A percentile compares a stretch with the other conserved stretches of the same genome.
These are phyloP conservation scores for Sebastes melanostomus DNA, from an alignment of 2,797 vertebrate genomes.

Conservation along the genomic window DNA sequence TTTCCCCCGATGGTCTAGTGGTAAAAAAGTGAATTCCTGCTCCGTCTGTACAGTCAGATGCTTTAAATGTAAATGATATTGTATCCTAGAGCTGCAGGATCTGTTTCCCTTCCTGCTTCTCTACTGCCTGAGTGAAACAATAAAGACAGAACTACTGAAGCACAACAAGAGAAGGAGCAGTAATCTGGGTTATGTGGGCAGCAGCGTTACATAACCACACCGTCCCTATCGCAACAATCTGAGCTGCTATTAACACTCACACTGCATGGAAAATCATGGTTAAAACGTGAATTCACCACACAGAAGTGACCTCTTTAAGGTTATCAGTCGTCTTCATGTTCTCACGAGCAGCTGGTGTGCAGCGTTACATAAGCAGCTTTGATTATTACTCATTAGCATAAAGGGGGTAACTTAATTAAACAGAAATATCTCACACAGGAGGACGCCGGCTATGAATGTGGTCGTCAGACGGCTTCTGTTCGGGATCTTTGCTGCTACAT, in stretches of 20 bases:
- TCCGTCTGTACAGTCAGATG: not conserved
- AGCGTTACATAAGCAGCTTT: conserved; percentile 45
- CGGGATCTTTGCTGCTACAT: not conserved
- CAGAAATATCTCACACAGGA: conserved; percentile 4
- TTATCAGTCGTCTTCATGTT: not conserved
- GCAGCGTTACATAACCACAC: conserved; percentile 54
- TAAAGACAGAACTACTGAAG: not conserved
- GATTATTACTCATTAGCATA: conserved; percentile 38
- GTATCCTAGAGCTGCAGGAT: not conserved
- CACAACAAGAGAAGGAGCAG: conserved; percentile 5
- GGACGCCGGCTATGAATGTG: not conserved
- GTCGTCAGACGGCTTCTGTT: not conserved
- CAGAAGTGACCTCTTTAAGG: not conserved
- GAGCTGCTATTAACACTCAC: conserved; percentile 13
- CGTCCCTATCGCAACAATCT: conserved; percentile 14
- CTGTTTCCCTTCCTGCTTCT: not conserved
- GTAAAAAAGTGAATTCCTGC: not conserved
- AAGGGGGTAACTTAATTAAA: conserved; percentile 29
- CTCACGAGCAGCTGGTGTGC: conserved; percentile 10
- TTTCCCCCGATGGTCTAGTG: no score
- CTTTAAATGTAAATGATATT: not conserved
- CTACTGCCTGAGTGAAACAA: not conserved
- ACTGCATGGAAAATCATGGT: not conserved
- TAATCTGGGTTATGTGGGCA: conserved; percentile 60
- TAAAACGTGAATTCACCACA: not conserved